phyloP scores from a whole-genome alignment of 1,140 invertebrate species.

The Meteorus sp. region DNA sequence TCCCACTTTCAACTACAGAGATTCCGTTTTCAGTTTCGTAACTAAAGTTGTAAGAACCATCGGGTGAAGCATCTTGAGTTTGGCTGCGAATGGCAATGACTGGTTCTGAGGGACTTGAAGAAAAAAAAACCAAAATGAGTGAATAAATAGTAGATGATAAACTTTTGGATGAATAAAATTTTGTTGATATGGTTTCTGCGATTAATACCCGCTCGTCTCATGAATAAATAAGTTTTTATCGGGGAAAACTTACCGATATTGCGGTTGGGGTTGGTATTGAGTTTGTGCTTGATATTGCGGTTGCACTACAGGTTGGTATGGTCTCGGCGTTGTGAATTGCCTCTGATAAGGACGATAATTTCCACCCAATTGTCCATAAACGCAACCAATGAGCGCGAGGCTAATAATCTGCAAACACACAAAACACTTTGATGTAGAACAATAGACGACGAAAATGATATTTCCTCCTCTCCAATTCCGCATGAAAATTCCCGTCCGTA shows the following conservation, averaged over 20 bases:
- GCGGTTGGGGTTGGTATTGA: conserved; percentile 29
- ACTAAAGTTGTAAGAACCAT: conserved; percentile 50
- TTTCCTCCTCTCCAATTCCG: too few species aligned
- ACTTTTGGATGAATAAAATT: neutral
- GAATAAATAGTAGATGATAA: conserved; percentile 15
- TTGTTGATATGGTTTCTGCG: neutral
- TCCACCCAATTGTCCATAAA: conserved; percentile 42
- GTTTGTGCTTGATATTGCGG: conserved; percentile 37
- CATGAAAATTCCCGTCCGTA: too few species aligned
- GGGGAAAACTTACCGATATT: conserved; percentile 40
- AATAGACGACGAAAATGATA: too few species aligned
- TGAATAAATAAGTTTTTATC: neutral
- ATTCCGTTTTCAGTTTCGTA: conserved; percentile 58
- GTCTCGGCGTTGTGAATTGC: conserved; percentile 31
- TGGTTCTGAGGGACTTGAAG: conserved; percentile 31
- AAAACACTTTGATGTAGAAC: neutral
- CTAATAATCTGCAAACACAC: conserved; percentile 45
- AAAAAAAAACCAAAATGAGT: neutral
- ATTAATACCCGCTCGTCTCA: neutral
- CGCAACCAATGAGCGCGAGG: conserved; percentile 42
- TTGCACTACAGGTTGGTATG: neutral
- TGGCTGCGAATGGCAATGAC: conserved; percentile 51
- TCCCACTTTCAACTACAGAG: conserved; percentile 49
- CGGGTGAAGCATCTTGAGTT: conserved; percentile 43
- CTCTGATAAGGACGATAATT: conserved; percentile 39